A percentile compares a stretch with the other conserved stretches of the same genome.
Conservation (phyloP, 2,113 vertebrate species). For the Nothobranchius kuhntae region DNA sequence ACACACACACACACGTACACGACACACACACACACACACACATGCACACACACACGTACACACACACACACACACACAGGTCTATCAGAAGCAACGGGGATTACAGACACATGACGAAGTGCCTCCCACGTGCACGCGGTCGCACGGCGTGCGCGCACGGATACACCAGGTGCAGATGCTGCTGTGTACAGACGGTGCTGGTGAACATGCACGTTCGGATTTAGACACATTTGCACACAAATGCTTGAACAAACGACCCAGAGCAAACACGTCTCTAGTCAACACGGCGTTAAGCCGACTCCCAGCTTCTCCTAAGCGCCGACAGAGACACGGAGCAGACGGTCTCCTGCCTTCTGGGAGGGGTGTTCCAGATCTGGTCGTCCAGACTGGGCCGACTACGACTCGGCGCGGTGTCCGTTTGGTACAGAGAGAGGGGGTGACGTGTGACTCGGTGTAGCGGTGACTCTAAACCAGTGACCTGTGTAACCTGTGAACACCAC, state of each 20-base stretch:
- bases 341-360: too few relatives aligned
- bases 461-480: not conserved
- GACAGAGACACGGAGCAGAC: slow-evolving; percentile 28
- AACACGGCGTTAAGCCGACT: slow-evolving; percentile 67
- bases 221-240: slow-evolving; percentile 72
- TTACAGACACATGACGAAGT: slow-evolving; percentile 55
- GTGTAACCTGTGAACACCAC: slow-evolving; percentile 33
- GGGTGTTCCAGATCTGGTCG: too few relatives aligned
- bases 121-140: slow-evolving; percentile 11
- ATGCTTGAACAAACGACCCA: slow-evolving; percentile 70
- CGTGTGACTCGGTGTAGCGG: too few relatives aligned
- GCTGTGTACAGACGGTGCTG: slow-evolving; percentile 70
- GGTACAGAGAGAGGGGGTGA: slow-evolving; percentile 18
- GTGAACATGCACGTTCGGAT: slow-evolving; percentile 74
- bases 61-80: slow-evolving; percentile 43
- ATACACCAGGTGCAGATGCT: slow-evolving; percentile 76
- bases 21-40: too few relatives aligned
- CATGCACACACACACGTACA: slow-evolving; percentile 41
- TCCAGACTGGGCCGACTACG: slow-evolving; percentile 35
- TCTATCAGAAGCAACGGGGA: slow-evolving; percentile 48
- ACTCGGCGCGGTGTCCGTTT: slow-evolving; percentile 30
- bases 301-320: slow-evolving; percentile 40
- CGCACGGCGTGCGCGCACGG: slow-evolving; percentile 28
- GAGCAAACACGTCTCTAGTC: slow-evolving; percentile 59
- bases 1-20: too few relatives aligned